Base-by-base conservation (phyloP, 2,797 vertebrate species). In the Microchirus variegatus region DNA sequence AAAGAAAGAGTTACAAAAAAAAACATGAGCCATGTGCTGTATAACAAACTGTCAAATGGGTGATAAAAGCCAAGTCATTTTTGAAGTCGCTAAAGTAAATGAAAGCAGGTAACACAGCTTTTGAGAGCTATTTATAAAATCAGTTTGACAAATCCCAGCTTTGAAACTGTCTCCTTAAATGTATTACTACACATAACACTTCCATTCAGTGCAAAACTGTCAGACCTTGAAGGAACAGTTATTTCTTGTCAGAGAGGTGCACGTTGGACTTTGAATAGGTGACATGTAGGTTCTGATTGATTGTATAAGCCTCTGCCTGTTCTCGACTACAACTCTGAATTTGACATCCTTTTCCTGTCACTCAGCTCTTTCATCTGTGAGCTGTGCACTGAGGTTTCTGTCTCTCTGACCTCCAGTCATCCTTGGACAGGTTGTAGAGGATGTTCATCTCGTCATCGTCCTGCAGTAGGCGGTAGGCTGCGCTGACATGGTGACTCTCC, bases 381-480 rank as follows among this genome's bases (percentile, higher is more conserved):
- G 45, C 35, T 18, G 4, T 37, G 31, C 15, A 4, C 35, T 38
- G 4, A 11, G 14, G n/a, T 17, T 6, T 58, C 18, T 14, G 44
- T 58, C 36, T 51, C 17, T 40, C 92, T 92, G 90, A 99, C 97
- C 97, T 97, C 97, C 98, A 99, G 88, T 99, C 98, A 15, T 99
- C 98, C 88, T 98, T 99, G 26, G 97, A 97, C 69, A 99, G 94
- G 83, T 99, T 99, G 81, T 94, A 94, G 68, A 99, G 92, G 92
- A 99, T 99, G 89, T 99, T 99, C 96, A 98, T 99, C 77, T 99
- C 98, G 44, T 99, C 98, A 2, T 99, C 97, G 0, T 99, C 98
- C 89, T 99, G 97, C 57, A 99, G 91, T 56, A 99, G 95, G 59
- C 95, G 96, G 75, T 99, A 99, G 0, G 95, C 95, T 0, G 96